A percentile compares a stretch with the other conserved stretches of the same genome.
phyloP scores from a whole-genome alignment of 2,113 vertebrate genomes.

The Edolisoma coerulescens region DNA sequence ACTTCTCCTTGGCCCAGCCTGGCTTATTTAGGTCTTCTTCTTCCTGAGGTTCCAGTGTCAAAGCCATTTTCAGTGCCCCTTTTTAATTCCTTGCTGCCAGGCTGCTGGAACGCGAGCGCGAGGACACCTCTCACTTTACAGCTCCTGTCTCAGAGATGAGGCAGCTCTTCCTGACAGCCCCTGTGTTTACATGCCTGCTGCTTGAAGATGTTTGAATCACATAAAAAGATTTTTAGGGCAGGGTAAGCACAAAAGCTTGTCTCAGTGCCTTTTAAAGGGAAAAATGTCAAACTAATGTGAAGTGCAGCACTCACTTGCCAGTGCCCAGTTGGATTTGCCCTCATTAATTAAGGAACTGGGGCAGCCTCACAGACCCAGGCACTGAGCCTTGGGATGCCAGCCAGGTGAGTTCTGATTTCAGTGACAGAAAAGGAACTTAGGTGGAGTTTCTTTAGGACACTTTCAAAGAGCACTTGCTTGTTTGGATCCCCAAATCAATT shows the following conservation, averaged over 20 bases:
- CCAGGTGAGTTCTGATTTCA: neutral
- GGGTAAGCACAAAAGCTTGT: neutral
- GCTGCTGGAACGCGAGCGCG: accelerated
- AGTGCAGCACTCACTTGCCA: neutral
- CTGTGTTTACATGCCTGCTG: neutral
- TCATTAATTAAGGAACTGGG: neutral
- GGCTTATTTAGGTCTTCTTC: neutral
- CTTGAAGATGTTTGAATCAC: neutral
- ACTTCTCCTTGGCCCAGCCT: neutral
- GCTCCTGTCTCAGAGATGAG: neutral
- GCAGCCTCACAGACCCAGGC: neutral
- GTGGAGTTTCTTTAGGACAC: neutral
- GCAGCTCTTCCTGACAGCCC: neutral
- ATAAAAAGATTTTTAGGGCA: neutral
- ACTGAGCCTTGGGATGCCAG: neutral
- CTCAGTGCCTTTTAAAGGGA: neutral
- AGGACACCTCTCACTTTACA: neutral
- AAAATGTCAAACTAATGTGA: neutral
- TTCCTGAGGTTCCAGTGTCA: neutral
- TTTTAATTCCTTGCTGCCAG: accelerated
- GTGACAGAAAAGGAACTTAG: neutral
- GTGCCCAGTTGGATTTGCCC: neutral
- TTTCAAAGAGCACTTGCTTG: neutral
- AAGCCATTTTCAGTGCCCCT: neutral
- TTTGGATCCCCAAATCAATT: neutral